Conservation (phyloP, 30 jellyfish, hydroid and myxozoan genomes). For the Turritopsis dohrnii region DNA sequence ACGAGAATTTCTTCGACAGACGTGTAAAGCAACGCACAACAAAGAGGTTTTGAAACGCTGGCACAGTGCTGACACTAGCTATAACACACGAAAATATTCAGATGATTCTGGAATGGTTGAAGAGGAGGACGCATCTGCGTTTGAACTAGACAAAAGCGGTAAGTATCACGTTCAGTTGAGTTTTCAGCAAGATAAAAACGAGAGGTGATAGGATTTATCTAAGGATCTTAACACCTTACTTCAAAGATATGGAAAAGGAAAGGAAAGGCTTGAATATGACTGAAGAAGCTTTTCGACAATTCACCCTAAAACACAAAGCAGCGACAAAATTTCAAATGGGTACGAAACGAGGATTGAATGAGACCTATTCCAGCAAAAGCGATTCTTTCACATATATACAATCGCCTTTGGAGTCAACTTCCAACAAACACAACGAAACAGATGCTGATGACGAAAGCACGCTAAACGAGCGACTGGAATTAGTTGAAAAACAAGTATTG, state of each 20-base stretch:
- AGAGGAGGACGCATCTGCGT: background rate
- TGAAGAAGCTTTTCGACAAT: constrained; percentile 14
- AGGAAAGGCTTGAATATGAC: background rate
- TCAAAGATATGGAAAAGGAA: background rate
- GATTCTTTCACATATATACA: background rate
- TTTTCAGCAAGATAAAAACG: background rate
- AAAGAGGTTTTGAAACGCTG: constrained; percentile 6
- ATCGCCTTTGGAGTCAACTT: background rate
- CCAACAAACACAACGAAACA: too few relatives aligned
- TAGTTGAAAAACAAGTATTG: constrained; percentile 27
- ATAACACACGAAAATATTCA: background rate
- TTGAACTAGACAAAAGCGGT: background rate
- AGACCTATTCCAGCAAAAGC: background rate
- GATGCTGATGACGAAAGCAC: too few relatives aligned
- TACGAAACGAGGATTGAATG: background rate
- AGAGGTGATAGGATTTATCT: too few relatives aligned
- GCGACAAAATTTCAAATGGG: background rate
- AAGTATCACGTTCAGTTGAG: background rate
- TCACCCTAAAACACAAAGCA: background rate
- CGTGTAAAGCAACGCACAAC: background rate
- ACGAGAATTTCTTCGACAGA: background rate
- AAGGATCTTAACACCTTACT: background rate
- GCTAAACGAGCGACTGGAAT: constrained; percentile 22
- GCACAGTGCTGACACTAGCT: background rate
- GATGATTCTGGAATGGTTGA: constrained; percentile 15